phyloP scores from a whole-genome alignment of 2,888 invertebrate species.

The Caenorhabditis plicata region DNA sequence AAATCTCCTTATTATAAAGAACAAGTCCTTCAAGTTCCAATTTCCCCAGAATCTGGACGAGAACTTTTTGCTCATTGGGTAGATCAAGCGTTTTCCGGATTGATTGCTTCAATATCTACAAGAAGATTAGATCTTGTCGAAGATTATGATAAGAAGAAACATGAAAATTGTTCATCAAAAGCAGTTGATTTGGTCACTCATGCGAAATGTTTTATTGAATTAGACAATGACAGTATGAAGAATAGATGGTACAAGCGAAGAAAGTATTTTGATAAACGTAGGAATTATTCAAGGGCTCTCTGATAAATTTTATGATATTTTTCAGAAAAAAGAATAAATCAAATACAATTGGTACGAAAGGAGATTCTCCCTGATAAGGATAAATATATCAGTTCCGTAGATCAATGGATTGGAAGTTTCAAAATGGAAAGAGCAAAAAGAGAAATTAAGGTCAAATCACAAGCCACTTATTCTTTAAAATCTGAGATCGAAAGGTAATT shows the following conservation, averaged over 20 bases:
- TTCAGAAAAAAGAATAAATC: not conserved
- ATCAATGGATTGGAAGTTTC: conserved; percentile 24
- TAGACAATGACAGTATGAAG: conserved; percentile 23
- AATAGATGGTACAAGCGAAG: conserved; percentile 17
- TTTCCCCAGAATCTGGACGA: conserved; percentile 17
- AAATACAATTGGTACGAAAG: not conserved
- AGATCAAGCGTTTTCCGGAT: conserved; percentile 24
- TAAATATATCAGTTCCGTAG: too few relatives aligned
- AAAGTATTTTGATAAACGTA: conserved; percentile 12
- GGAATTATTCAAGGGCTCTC: not conserved
- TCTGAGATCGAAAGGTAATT: too few relatives aligned
- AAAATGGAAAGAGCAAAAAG: conserved; percentile 7
- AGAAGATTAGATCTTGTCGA: conserved; percentile 20
- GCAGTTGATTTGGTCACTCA: conserved; percentile 35
- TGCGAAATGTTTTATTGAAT: conserved; percentile 35
- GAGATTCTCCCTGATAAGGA: too few relatives aligned
- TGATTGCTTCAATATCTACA: conserved; percentile 31
- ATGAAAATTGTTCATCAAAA: conserved; percentile 32
- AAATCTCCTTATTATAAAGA: conserved; percentile 15
- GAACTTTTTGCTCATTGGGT: conserved; percentile 34
- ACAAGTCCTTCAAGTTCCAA: conserved; percentile 11
- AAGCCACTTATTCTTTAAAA: too few relatives aligned
- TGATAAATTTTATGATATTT: not conserved
- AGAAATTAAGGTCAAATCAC: too few relatives aligned
- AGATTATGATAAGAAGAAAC: conserved; percentile 9